Percentiles rank a stretch among this genome's conserved stretches.
Conservation (phyloP, 1,140 invertebrate species). For the Telenomus remus region DNA sequence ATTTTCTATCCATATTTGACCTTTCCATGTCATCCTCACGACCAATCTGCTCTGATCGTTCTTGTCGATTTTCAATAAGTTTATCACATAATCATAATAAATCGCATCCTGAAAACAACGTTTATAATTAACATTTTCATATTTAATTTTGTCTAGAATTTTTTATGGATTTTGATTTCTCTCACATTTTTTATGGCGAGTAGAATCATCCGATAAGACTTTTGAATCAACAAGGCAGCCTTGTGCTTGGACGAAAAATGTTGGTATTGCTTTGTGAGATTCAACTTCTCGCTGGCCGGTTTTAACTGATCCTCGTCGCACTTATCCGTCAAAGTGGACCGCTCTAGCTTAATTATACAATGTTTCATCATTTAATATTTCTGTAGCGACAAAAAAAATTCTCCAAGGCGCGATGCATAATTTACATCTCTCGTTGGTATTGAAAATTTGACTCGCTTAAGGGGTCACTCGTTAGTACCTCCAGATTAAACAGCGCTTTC, state of each 20-base stretch:
- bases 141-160: no score
- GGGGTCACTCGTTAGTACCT: conserved; percentile 68
- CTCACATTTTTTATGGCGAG: conserved; percentile 78
- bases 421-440: no score
- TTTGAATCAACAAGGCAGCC: conserved; percentile 77
- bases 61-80: conserved; percentile 76
- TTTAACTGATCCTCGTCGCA: conserved; percentile 40
- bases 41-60: conserved; percentile 77
- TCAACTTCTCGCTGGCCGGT: conserved; percentile 39
- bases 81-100: conserved; percentile 78
- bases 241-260: conserved; percentile 77
- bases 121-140: no score
- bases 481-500: conserved; percentile 75
- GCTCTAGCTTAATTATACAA: conserved; percentile 59
- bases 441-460: conserved; percentile 4
- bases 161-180: not conserved
- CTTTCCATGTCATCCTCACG: conserved; percentile 77
- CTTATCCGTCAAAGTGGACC: conserved; percentile 40
- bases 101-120: conserved; percentile 72
- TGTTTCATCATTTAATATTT: conserved; percentile 28
- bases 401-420: no score
- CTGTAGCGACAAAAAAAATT: not conserved
- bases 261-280: conserved; percentile 59
- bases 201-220: conserved; percentile 78
- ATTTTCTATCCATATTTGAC: conserved; percentile 79